These are phyloP conservation scores for Lochmaea capreae DNA, from an alignment of 2,888 invertebrate species.

Conservation along the genomic window DNA sequence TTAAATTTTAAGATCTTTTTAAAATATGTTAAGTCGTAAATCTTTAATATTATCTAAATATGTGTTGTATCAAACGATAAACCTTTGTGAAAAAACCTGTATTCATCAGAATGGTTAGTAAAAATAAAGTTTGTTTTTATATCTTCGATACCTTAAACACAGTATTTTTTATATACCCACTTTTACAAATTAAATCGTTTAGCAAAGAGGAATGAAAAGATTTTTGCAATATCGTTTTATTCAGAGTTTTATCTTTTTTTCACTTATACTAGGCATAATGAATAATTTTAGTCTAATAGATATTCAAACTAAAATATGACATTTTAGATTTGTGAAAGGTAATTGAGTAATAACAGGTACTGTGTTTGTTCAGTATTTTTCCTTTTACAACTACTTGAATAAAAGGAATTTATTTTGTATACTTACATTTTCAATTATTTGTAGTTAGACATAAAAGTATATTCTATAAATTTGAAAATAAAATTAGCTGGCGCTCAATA, in stretches of 20 bases:
- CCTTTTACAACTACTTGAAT: not conserved
- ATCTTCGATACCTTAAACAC: not conserved
- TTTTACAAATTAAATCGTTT: not conserved
- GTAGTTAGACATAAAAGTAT: slow-evolving; percentile 35
- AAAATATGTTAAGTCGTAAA: slow-evolving; percentile 53
- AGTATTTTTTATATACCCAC: not conserved
- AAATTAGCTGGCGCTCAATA: slow-evolving; percentile 39
- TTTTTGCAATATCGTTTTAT: not conserved
- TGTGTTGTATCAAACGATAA: slow-evolving; percentile 50
- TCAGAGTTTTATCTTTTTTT: not conserved
- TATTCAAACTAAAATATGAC: too few relatives aligned
- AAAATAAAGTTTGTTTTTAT: not conserved
- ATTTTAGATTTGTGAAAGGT: too few relatives aligned
- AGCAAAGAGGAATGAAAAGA: not conserved
- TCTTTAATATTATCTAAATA: slow-evolving; percentile 51
- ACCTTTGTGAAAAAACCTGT: slow-evolving; percentile 36
- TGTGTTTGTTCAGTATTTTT: not conserved
- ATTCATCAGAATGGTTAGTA: slow-evolving; percentile 35
- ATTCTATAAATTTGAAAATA: slow-evolving; percentile 42
- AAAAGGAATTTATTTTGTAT: not conserved
- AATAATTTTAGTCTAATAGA: too few relatives aligned
- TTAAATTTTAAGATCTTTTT: slow-evolving; percentile 24
- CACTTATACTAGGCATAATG: not conserved
- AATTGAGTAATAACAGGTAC: too few relatives aligned
- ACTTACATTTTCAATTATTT: slow-evolving; percentile 9